phyloP scores from a whole-genome alignment of 1,140 invertebrate genomes.

The Bursaphelenchus mucronatus region DNA sequence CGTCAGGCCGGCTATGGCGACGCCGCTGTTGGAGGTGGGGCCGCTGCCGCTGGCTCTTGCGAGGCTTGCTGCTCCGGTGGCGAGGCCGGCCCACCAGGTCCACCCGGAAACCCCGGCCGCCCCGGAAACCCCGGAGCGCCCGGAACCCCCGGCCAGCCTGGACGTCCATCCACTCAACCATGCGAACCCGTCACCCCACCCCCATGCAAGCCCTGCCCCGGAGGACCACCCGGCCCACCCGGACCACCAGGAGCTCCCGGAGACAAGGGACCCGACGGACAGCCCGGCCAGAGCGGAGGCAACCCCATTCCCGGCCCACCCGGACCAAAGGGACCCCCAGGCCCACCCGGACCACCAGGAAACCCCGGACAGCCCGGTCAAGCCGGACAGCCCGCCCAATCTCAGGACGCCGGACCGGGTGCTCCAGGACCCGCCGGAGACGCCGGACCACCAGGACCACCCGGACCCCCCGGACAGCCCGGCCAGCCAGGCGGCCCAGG shows the following conservation, averaged over 20 bases:
- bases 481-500: conserved; percentile 9
- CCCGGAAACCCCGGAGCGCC: conserved; percentile 30
- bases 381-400: conserved; percentile 27
- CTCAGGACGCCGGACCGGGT: conserved; percentile 34
- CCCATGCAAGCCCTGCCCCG: conserved; percentile 40
- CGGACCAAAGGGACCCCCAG: conserved; percentile 26
- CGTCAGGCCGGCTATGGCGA: conserved; percentile 50
- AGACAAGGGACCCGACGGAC: conserved; percentile 11
- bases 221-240: conserved; percentile 29
- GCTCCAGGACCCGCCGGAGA: conserved; percentile 18
- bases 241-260: neutral
- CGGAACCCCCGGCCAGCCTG: conserved; percentile 41
- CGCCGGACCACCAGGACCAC: neutral
- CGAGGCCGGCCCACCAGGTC: conserved; percentile 22
- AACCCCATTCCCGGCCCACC: conserved; percentile 25
- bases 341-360: conserved; percentile 31
- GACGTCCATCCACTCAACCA: conserved; percentile 28
- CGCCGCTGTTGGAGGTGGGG: conserved; percentile 32
- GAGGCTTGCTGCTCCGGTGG: conserved; percentile 9
- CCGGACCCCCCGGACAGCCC: conserved; percentile 1
- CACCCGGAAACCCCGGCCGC: conserved; percentile 34
- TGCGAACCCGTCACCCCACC: conserved; percentile 43
- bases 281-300: neutral
- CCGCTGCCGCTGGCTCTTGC: conserved; percentile 36
- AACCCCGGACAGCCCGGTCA: conserved; percentile 26